phyloP scores from a whole-genome alignment of 2,113 vertebrate genomes.

The Sapajus apella region DNA sequence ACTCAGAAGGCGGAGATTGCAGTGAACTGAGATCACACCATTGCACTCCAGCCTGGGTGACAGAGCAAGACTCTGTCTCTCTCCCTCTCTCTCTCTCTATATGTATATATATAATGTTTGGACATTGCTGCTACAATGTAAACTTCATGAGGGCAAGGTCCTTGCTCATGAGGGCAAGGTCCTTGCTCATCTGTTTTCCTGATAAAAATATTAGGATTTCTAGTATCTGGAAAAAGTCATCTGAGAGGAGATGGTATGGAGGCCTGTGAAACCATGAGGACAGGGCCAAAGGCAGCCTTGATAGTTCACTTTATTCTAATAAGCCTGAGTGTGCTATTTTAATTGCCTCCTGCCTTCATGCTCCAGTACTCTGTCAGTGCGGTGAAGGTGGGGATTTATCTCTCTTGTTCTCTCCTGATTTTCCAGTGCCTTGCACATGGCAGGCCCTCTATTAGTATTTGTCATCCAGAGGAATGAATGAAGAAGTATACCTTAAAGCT shows the following conservation, averaged over 20 bases:
- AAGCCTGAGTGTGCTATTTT: not conserved
- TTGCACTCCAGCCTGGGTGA: no score
- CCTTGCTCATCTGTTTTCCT: not conserved
- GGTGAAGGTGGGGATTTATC: not conserved
- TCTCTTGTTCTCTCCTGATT: not conserved
- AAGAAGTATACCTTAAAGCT: not conserved
- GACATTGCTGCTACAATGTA: not conserved
- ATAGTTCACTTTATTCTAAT: not conserved
- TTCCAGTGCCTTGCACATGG: fast-evolving
- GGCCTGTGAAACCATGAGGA: not conserved
- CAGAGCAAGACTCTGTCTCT: no score
- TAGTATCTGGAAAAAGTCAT: not conserved
- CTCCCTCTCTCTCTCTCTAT: no score
- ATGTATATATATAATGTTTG: not conserved
- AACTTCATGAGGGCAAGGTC: not conserved
- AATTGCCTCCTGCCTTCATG: not conserved
- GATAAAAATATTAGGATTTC: not conserved
- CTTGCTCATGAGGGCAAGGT: not conserved
- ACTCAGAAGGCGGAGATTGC: no score
- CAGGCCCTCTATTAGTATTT: not conserved
- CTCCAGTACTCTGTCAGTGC: not conserved
- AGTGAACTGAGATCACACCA: no score
- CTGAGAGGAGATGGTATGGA: not conserved
- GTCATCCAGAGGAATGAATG: not conserved
- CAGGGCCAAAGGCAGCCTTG: not conserved